Base-by-base conservation (phyloP, 2,113 vertebrate species). In the Nothocercus julius region DNA sequence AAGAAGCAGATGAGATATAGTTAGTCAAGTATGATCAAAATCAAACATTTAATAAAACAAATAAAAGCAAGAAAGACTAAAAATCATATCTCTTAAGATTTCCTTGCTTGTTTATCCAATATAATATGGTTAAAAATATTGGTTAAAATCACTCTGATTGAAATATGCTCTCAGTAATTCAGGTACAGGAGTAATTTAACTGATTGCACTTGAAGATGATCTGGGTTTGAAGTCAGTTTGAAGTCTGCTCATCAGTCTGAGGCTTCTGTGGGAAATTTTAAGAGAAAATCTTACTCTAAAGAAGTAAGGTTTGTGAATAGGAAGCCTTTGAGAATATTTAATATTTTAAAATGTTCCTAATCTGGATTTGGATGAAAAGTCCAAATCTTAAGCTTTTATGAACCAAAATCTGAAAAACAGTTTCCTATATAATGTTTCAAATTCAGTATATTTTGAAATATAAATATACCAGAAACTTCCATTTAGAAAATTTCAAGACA, bases 381-480 rank as follows among this genome's bases (percentile, higher is more conserved):
- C 4, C 74, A 80, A 86, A 59, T 54, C 5, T 28, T 11, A 51
- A 13, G 4, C 53, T 1, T 49, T 87, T 84, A 14, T n/a, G 32
- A 70, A n/a, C 0, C 1, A 36, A 62, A 49, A 84, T 32, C 9
- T 44, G 28, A 13, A 3, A 11, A 34, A 61, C 10, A 25, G 24
- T 79, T 82, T 79, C 9, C 17, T 45, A 32, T 15, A 25, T 16
- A 27, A 45, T 21, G 4, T 61, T 70, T 67, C 66, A 56, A 79
- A 67, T 19, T 54, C 7, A 70, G 9, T 36, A 66, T 18, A 38
- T 54, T 91, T 74, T 77, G 18, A 54, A 53, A 93, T 67, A 12
- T 15, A 42, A 45, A 67, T 7, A 17, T 36, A 58, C 0, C 0
- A 7, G 0, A 4, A 94, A 8, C 9, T 7, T 59, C 2, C 34